Evolutionary conservation across 2,797 vertebrate species (phyloP), one percentile per base, ranked within the genome.

Genomic region (Onychomys arenicola): DNA sequence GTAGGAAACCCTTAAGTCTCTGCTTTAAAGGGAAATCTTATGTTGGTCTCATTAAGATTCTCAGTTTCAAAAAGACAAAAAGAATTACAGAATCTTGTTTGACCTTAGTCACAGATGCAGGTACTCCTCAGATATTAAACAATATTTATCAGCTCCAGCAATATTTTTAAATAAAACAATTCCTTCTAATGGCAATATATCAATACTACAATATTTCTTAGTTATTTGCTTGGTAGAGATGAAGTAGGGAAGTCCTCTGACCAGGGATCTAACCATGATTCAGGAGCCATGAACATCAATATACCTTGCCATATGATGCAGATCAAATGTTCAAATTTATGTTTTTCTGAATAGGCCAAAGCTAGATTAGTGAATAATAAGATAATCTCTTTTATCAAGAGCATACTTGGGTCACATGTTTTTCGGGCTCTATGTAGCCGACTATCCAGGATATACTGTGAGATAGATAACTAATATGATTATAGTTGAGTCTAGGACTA

Each of bases 241-340:
- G 13, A 69, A 23, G 16, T 16, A 63, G 23, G 21, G 2, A 83
- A 78, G 3, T 75, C 67, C 2, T 81, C 21, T 91, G 5, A 77
- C 21, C 7, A 59, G 16, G 32, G 2, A 52, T 13, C 43, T 17
- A 78, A 82, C 5, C 2, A 34, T 59, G 21, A 90, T 27, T 32
- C 73, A 29, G 82, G 52, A 82, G 16, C 84, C 27, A 78, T 3
- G 43, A 27, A 75, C 27, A 12, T 93, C 73, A 76, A 80, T 76
- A 52, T 65, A 55, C n/a, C 46, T 89, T 40, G 21, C 10, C 19
- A 76, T 34, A 49, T 17, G 37, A 46, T 43, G 10, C 73, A 7
- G n/a, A 93, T 69, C 9, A 92, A 86, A 92, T 37, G 6, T 89
- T 23, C 80, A 67, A 73, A n/a, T 94, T 82, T 81, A 90, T 91